A percentile compares a stretch with the other conserved stretches of the same genome.
These are phyloP conservation scores for Apogon talboti DNA, from an alignment of 2,797 vertebrate genomes.

Conservation along the genomic window DNA sequence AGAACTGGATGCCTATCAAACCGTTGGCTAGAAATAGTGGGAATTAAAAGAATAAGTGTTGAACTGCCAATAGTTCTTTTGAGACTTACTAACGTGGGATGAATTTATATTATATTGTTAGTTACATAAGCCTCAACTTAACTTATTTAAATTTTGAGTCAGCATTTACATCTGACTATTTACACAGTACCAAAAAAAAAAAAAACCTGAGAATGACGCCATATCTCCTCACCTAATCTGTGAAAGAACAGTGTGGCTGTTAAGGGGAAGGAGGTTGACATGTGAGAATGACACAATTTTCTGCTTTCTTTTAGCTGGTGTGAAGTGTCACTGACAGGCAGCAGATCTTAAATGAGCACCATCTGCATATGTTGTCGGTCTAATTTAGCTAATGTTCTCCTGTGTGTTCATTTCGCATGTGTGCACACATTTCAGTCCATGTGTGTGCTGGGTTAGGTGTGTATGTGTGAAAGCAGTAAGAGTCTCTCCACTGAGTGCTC, in stretches of 20 bases:
- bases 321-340: constrained; percentile 62
- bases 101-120: constrained; percentile 8
- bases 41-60: constrained; percentile 4
- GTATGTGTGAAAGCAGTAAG: constrained; percentile 19
- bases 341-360: constrained; percentile 70
- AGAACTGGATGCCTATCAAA: constrained; percentile 17
- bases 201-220: constrained; percentile 27
- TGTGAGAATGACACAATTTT: constrained; percentile 24
- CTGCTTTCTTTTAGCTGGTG: constrained; percentile 33
- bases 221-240: constrained; percentile 45
- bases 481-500: constrained; percentile 56
- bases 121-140: constrained; percentile 38
- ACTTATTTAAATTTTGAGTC: constrained; percentile 12
- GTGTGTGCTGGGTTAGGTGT: constrained; percentile 1
- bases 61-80: constrained; percentile 23
- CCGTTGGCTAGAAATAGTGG: constrained; percentile 16
- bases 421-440: not conserved
- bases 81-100: constrained; percentile 7
- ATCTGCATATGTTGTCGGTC: constrained; percentile 67
- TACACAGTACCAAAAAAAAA: constrained; percentile 9
- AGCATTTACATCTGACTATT: constrained; percentile 22
- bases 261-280: constrained; percentile 17
- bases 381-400: constrained; percentile 69
- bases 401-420: constrained; percentile 17
- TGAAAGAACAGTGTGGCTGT: constrained; percentile 30